Evolutionary conservation across 2,888 invertebrate genomes (phyloP), one percentile per base, ranked within the genome.

Genomic region (Parascotia fuliginaria): DNA sequence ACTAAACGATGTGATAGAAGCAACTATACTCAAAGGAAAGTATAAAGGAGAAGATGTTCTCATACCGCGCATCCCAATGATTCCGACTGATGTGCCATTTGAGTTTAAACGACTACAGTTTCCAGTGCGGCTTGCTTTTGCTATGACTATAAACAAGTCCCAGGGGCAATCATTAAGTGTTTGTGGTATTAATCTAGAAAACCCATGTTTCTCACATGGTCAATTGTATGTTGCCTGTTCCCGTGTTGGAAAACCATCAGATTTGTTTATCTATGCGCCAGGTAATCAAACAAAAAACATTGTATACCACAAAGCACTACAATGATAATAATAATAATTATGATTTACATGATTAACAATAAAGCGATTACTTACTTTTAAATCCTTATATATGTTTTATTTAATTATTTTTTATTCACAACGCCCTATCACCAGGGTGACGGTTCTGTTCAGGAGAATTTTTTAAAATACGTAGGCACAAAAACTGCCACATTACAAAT

Each of bases 381-480:
- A 62, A 60, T 67, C 9, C 57, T 59, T 28, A 63, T 64, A 61
- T 63, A 43, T 59, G 57, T 65, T 65, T 60, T 56, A 62, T 68
- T 64, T 63, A 60, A 65, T 60, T 64, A 65, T 64, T 59, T 60
- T 39, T 62, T 57, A 67, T 62, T 64, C 58, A 63, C 61, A 64
- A 60, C 53, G 61, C 55, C 42, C 55, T 62, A 63, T 65, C 57
- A 60, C 55, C 61, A 62, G 61, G 60, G 64, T 61, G 62, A 68
- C 55, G 60, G 64, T 65, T 65, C 60, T 65, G 60, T 62, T 69
- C 59, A 62, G 63, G 60, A 60, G 52, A 61, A 37, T 58, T 58
- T 64, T 60, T 59, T 56, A 61, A 61, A 58, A 53, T 61, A 61
- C 33, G 60, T 61, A 62, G 44, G 53, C 11, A 62, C 54, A 32